Conservation (phyloP, 2,113 vertebrate species). For the Halcyon senegalensis region DNA sequence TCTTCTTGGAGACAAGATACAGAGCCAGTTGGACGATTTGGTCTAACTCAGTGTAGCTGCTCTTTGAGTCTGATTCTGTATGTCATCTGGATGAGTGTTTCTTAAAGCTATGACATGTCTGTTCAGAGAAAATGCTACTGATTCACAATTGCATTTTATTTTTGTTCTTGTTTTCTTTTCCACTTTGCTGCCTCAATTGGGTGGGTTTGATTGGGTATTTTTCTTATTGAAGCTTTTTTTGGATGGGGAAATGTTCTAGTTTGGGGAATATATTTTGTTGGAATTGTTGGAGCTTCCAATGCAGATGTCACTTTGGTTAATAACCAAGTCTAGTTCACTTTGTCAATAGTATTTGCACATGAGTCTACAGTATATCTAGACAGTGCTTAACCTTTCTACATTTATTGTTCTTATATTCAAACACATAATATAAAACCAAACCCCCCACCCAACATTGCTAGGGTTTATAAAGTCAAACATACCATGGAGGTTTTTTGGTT, state of each 20-base stretch:
- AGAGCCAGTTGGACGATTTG: neutral
- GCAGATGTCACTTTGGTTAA: neutral
- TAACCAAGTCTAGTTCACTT: neutral
- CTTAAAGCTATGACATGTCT: neutral
- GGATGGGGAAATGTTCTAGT: neutral
- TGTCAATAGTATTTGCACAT: neutral
- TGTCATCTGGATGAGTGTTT: neutral
- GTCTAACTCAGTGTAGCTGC: neutral
- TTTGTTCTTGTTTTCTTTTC: no score
- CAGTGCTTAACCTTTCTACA: accelerated
- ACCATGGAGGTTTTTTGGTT: accelerated
- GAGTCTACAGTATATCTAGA: neutral
- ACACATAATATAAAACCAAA: neutral
- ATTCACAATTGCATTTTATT: neutral
- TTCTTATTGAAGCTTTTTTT: neutral
- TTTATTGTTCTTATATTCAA: neutral
- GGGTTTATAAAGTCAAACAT: neutral
- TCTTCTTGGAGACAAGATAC: neutral
- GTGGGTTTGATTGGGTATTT: neutral
- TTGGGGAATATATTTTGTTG: neutral
- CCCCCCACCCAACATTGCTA: neutral
- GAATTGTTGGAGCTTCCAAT: neutral
- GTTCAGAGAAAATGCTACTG: neutral
- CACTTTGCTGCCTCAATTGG: accelerated
- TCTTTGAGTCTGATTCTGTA: neutral